Base-by-base conservation (phyloP, 2,797 vertebrate species). In the Sebastolobus alascanus region DNA sequence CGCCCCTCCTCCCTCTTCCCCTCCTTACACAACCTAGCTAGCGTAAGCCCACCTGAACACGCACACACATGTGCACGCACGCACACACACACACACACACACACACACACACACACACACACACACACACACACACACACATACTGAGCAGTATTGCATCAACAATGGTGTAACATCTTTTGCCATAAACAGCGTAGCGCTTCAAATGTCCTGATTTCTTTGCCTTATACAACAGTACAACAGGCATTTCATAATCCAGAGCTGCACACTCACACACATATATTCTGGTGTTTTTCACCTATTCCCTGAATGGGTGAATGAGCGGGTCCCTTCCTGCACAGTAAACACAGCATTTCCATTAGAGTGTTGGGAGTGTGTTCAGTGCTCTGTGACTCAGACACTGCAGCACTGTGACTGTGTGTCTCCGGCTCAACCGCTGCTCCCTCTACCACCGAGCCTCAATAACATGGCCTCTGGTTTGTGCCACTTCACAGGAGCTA, bases 361-460 rank as follows among this genome's bases (percentile, higher is more conserved):
- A 84, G 90, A 83, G 85, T 81, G 90, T 87, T 85, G 82, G 83
- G 86, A 87, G 90, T 73, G 87, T 90, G 92, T 87, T 90, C 72
- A 46, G 79, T 43, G 87, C 90, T 86, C 85, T 90, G 90, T 95
- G 95, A 95, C 93, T 94, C 93, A 94, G 90, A 93, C 93, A 91
- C 93, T 90, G 93, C 93, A 93, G 90, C 87, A 90, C 79, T 82
- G 90, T 87, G 87, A 84, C 84, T 88, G 84, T 78, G 85, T 80
- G 89, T 91, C 89, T 88, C 84, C 70, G 35, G 83, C 86, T 89
- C 81, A 77, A 73, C 76, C 68, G 61, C 85, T 67, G 76, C 85
- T 82, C 84, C 72, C 85, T 78, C 76, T 46, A 64, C 86, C 90
- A 37, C 79, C 27, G 16, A 87, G 79, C 89, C 89, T 90, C 87